A percentile compares a stretch with the other conserved stretches of the same genome.
Conservation (phyloP, 1,140 invertebrate species). For the Lineus longissimus region DNA sequence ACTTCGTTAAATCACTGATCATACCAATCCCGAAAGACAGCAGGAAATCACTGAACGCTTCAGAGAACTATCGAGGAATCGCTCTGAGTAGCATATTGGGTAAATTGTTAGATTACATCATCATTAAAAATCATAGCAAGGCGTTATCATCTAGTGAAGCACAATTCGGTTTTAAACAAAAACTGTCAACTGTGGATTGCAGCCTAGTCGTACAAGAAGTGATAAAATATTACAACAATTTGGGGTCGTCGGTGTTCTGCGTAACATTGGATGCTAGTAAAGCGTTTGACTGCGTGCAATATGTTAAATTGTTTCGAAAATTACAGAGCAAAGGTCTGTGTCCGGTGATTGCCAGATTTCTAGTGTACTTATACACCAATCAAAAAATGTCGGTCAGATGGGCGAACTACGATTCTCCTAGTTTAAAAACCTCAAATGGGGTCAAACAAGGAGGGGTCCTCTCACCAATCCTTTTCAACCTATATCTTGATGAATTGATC, state of each 20-base stretch:
- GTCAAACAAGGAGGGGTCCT: constrained; percentile 3
- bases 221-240: background rate
- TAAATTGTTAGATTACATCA: too few relatives aligned
- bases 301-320: background rate
- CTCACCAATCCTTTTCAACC: background rate
- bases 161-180: background rate
- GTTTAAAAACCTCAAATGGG: background rate
- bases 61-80: too few relatives aligned
- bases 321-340: background rate
- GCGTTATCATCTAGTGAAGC: background rate
- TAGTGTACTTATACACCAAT: background rate
- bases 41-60: too few relatives aligned
- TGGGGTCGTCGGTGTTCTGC: background rate
- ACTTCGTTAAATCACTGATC: too few relatives aligned
- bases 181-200: background rate
- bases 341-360: background rate
- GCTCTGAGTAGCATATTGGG: too few relatives aligned
- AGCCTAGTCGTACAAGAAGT: background rate
- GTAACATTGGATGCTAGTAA: constrained; percentile 3
- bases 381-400: background rate
- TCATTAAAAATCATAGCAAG: too few relatives aligned
- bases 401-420: background rate
- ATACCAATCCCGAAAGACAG: too few relatives aligned
- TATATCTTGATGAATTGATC: background rate
- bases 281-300: background rate